Conservation (phyloP, 1,140 invertebrate species). For the Ceratosolen solmsi region DNA sequence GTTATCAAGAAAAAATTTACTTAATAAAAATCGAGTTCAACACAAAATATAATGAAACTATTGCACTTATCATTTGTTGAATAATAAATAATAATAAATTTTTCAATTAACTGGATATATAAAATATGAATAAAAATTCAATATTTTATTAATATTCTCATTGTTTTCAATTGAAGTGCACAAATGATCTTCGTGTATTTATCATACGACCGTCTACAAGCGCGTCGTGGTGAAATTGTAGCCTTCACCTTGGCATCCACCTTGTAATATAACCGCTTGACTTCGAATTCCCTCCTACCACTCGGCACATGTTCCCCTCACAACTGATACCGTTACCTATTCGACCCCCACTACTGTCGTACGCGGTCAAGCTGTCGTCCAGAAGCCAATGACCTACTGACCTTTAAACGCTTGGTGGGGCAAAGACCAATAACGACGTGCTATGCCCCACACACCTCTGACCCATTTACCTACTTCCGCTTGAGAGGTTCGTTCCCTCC, state of each 20-base stretch:
- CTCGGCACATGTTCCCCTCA: slow-evolving; percentile 50
- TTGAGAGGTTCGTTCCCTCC: slow-evolving; percentile 37
- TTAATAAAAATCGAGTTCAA: no score
- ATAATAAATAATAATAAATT: no score
- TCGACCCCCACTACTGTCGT: slow-evolving; percentile 38
- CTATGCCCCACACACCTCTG: slow-evolving; percentile 54
- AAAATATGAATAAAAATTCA: no score
- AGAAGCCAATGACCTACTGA: slow-evolving; percentile 63
- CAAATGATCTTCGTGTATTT: no score
- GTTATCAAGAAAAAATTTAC: no score
- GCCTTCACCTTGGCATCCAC: slow-evolving; percentile 41
- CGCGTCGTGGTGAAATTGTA: no score
- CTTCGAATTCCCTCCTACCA: not conserved
- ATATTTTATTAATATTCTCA: no score
- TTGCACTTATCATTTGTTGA: no score
- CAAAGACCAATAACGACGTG: slow-evolving; percentile 56
- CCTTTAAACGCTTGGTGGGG: slow-evolving; percentile 58
- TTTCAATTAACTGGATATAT: no score
- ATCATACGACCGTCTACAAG: no score
- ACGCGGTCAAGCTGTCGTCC: slow-evolving; percentile 37
- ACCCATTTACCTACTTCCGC: slow-evolving; percentile 57
- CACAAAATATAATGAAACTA: no score
- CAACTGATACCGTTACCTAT: slow-evolving; percentile 64
- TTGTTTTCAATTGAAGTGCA: no score
- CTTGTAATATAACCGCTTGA: slow-evolving; percentile 28